Evolutionary conservation across 2,797 vertebrate species (phyloP), one percentile per base, ranked within the genome.

Genomic region (Siniperca undulata): DNA sequence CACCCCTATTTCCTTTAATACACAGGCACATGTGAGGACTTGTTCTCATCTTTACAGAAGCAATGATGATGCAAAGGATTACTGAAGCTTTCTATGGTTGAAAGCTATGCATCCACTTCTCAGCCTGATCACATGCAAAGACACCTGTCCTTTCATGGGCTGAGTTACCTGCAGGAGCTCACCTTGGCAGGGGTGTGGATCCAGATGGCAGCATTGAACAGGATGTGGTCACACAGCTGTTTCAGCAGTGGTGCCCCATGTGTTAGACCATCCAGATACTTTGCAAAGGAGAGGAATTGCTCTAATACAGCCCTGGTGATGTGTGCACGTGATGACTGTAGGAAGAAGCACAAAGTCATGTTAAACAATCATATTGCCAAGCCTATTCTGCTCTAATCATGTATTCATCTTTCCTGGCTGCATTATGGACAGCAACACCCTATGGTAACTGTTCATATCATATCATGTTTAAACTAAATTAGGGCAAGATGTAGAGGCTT

Each of bases 271-370:
- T 99, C 99, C 66, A 99, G 96, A 91, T 99, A 99, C 90, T 99
- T 99, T 24, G 98, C 98, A 90, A 99, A 99, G 56, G 97, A 99
- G 78, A 99, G 96, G 95, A 99, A 99, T 14, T 98, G 98, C 89
- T 99, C 99, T 85, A 99, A 88, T 48, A 99, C 98, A 2, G 97
- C 97, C 93, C 98, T 95, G 78, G 97, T 98, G 94, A 99, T 98
- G 92, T 99, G 99, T 60, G 95, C 94, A 86, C 98, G 97, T 48
- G 98, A 99, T 27, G 98, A 99, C 99, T 99, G 87, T 3, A 80
- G 56, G 44, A 55, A 75, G 19, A 78, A 67, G 20, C 24, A 87
- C 12, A 89, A 60, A 75, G 42, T 53, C 44, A 61, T 10, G 27
- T 73, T 74, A 50, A 77, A 83, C 27, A 75, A 66, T 56, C 40